phyloP scores from a whole-genome alignment of 1,140 invertebrate genomes.

The Drosophila chauvacae region DNA sequence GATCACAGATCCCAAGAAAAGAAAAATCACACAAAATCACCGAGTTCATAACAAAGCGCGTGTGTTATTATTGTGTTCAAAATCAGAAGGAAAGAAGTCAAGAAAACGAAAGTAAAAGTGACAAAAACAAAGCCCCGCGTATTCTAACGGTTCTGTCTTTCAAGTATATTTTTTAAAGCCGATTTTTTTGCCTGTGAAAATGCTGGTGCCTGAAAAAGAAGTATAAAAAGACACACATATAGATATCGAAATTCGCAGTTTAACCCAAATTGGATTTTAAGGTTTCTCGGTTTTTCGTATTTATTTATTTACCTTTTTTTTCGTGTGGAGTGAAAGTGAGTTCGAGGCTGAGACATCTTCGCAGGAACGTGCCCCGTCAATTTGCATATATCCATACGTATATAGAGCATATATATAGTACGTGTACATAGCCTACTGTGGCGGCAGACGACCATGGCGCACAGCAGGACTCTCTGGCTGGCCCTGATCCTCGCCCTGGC shows the following conservation, averaged over 20 bases:
- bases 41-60: constrained; percentile 15
- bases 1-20: constrained; percentile 1
- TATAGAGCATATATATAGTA: constrained; percentile 28
- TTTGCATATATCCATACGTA: constrained; percentile 44
- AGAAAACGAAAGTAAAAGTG: constrained; percentile 62
- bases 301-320: constrained; percentile 46
- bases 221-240: constrained; percentile 26
- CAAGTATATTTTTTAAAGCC: too few species aligned
- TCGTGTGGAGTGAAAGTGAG: constrained; percentile 73
- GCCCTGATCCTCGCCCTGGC: constrained; percentile 30
- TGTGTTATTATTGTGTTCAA: constrained; percentile 29
- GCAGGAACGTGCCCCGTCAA: constrained; percentile 63
- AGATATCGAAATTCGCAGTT: constrained; percentile 34
- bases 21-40: not conserved
- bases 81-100: not conserved
- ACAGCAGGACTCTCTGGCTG: constrained; percentile 40
- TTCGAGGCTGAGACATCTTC: constrained; percentile 35
- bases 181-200: constrained; percentile 56
- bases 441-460: constrained; percentile 7
- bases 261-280: constrained; percentile 46
- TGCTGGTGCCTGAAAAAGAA: constrained; percentile 39
- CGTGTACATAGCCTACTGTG: constrained; percentile 12
- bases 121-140: constrained; percentile 24
- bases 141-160: constrained; percentile 7
- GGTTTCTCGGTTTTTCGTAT: constrained; percentile 20